Base-by-base conservation (phyloP, 2,888 invertebrate genomes). In the Drosophila bunnanda region DNA sequence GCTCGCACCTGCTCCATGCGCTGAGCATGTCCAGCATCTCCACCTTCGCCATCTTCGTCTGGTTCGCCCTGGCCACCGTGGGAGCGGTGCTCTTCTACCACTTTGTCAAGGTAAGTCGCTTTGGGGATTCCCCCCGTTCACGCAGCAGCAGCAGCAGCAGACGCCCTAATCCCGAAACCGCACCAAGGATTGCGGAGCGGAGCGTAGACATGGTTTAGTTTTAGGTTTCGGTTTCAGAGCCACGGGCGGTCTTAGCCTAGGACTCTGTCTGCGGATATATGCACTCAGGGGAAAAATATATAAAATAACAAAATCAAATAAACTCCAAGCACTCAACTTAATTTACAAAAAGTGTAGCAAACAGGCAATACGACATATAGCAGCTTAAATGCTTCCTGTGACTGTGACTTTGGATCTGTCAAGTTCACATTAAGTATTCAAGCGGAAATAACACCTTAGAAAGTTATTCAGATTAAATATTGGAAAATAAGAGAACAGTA, bases 31-130 rank as follows among this genome's bases (percentile, higher is more conserved):
- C 96, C 76, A 95, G 95, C 88, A 94, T 96, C 73, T 95, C 96
- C 12, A 95, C 96, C 61, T 95, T 97, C 91, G 95, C 96, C 10
- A 93, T 97, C 20, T 97, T 97, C 92, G 94, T 96, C 36, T 95
- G 96, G 94, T 96, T 96, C 90, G 93, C 95, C 55, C 93, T 96
- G 86, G 95, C 96, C 55, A 94, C 95, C 69, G 94, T 96, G 73
- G 96, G 96, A 30, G 95, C 95, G 4, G 95, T 96, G 12, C 93
- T 96, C 92, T 97, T 96, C 92, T 97, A 96, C 92, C 96, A 96
- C 89, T 96, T 96, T 90, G 93, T 97, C 54, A 96, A 96, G 95
- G 97, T 96, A 93, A 94, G 93, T 91, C 20, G 9, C 39, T 15
- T 15, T 20, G n/a, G 43, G 8, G 50, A 52, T 34, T 52, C 34